Conservation (phyloP, 2,113 vertebrate genomes). For the Mus musculus region DNA sequence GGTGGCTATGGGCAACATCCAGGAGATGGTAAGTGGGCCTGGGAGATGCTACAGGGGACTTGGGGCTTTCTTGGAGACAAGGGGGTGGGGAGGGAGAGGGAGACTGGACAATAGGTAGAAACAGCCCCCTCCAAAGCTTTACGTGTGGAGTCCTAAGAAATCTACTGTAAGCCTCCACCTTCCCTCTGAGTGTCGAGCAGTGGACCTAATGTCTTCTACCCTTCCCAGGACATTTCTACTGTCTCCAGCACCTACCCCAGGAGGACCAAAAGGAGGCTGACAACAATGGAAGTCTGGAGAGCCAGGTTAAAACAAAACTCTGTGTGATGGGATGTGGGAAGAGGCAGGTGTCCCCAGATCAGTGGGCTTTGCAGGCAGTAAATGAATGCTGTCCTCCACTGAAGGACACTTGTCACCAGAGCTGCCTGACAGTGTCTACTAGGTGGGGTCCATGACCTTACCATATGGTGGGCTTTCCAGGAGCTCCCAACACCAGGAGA, state of each 20-base stretch:
- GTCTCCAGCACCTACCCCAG: constrained; percentile 84
- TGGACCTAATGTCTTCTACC: background rate
- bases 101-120: background rate
- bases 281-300: background rate
- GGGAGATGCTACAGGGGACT: background rate
- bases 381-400: too few relatives aligned
- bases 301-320: constrained; percentile 59
- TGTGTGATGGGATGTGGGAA: too few relatives aligned
- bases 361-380: background rate
- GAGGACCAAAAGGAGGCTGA: background rate
- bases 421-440: background rate
- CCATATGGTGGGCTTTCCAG: constrained; percentile 65
- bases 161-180: background rate
- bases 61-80: too few relatives aligned
- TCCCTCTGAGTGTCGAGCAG: background rate
- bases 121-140: background rate
- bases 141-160: constrained; percentile 7
- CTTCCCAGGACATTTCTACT: constrained; percentile 86
- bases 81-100: background rate
- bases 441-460: background rate
- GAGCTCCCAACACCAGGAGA: background rate
- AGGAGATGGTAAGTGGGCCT: constrained; percentile 86
- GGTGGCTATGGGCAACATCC: constrained; percentile 90
- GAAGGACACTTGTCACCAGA: background rate
- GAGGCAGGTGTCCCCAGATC: background rate